These are phyloP conservation scores for Aethes cnicana DNA, from an alignment of 2,888 invertebrate genomes.

Conservation along the genomic window DNA sequence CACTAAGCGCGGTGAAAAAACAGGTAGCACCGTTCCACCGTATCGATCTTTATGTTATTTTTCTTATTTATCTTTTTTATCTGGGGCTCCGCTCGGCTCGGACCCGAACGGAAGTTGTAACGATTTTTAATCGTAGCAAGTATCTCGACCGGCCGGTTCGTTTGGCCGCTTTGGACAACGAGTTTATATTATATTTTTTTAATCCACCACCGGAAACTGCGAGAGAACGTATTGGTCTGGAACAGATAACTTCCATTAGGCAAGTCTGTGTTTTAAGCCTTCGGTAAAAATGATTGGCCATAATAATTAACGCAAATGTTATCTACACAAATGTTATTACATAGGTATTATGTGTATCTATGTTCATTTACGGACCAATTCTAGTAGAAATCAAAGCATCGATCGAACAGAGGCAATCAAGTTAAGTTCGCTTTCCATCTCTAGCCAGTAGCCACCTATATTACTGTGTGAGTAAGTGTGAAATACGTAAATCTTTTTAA, in stretches of 20 bases:
- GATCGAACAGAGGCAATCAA: too few species aligned
- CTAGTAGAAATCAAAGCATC: slow-evolving; percentile 36
- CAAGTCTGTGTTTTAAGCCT: slow-evolving; percentile 66
- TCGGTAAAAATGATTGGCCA: slow-evolving; percentile 68
- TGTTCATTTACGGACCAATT: slow-evolving; percentile 33
- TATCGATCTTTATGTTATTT: slow-evolving; percentile 80
- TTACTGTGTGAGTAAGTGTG: too few species aligned
- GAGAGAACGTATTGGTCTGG: slow-evolving; percentile 67
- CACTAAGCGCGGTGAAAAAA: slow-evolving; percentile 68
- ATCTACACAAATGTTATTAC: too few species aligned
- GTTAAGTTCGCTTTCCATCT: too few species aligned
- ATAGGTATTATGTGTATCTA: too few species aligned
- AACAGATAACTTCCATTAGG: slow-evolving; percentile 80
- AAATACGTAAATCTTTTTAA: too few species aligned
- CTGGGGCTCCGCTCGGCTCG: slow-evolving; percentile 67
- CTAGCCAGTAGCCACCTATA: too few species aligned
- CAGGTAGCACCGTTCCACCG: slow-evolving; percentile 78
- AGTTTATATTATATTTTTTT: slow-evolving; percentile 72
- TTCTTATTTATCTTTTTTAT: slow-evolving; percentile 80
- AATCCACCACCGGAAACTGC: slow-evolving; percentile 79
- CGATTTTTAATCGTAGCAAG: slow-evolving; percentile 80
- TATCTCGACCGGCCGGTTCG: slow-evolving; percentile 72
- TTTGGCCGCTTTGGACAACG: slow-evolving; percentile 64
- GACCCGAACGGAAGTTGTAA: slow-evolving; percentile 80
- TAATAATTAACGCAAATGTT: slow-evolving; percentile 59